A percentile compares a stretch with the other conserved stretches of the same genome.
phyloP scores from a whole-genome alignment of 2,888 invertebrate genomes.

The Ectemnius lituratus region DNA sequence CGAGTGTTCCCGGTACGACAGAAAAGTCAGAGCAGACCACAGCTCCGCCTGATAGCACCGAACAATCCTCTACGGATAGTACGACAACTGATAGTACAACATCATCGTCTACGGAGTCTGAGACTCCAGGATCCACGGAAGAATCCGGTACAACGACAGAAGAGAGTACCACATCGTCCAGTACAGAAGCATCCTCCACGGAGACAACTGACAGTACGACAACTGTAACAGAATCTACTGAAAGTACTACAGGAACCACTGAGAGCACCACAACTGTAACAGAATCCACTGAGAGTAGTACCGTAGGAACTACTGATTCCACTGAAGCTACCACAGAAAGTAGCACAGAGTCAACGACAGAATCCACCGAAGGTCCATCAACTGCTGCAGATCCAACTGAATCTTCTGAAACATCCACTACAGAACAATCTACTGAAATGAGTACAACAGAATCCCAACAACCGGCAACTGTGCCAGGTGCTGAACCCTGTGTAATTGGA shows the following conservation, averaged over 20 bases:
- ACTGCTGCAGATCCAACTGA: constrained; percentile 37
- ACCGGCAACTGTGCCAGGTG: constrained; percentile 11
- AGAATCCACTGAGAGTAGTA: constrained; percentile 13
- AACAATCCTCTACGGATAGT: not conserved
- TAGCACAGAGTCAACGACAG: constrained; percentile 37
- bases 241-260: constrained; percentile 1
- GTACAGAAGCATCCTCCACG: constrained; percentile 22
- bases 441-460: constrained; percentile 36
- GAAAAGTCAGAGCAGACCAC: constrained; percentile 31
- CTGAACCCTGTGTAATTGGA: constrained; percentile 68
- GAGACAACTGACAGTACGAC: constrained; percentile 26
- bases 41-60: constrained; percentile 15
- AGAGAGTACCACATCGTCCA: constrained; percentile 18
- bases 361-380: constrained; percentile 31
- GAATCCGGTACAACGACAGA: constrained; percentile 17
- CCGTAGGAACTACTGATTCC: constrained; percentile 18
- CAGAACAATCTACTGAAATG: constrained; percentile 34
- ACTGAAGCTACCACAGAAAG: constrained; percentile 24
- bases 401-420: constrained; percentile 24
- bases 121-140: constrained; percentile 16
- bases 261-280: constrained; percentile 29
- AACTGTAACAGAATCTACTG: constrained; percentile 22
- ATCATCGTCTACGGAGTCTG: constrained; percentile 17
- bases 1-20: constrained; percentile 32
- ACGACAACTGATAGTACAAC: constrained; percentile 14